A percentile compares a stretch with the other conserved stretches of the same genome.
Evolutionary conservation across 2,113 vertebrate species (phyloP).

Genomic region (Crotalus tigris): DNA sequence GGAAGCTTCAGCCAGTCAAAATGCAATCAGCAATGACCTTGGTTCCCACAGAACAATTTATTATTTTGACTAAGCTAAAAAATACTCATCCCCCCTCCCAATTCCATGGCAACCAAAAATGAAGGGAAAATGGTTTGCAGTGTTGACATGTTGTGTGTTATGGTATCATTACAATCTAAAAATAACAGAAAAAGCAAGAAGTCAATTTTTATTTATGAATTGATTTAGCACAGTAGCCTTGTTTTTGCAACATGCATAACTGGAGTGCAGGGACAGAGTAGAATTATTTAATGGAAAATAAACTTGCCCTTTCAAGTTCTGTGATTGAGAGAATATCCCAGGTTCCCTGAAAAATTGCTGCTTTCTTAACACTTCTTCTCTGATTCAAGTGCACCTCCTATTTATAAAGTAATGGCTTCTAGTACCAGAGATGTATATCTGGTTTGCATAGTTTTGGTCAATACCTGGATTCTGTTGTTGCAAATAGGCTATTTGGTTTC

Average conservation of each 20-base stretch:
- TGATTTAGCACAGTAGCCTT: not conserved
- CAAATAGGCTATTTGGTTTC: not conserved
- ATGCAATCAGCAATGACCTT: too few species aligned
- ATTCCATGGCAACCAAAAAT: too few species aligned
- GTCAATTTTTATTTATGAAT: not conserved
- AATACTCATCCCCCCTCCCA: too few species aligned
- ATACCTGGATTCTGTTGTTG: not conserved
- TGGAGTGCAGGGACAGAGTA: not conserved
- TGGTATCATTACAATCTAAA: not conserved
- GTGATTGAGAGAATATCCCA: not conserved
- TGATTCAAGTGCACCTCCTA: not conserved
- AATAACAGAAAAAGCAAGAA: not conserved
- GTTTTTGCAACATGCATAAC: not conserved
- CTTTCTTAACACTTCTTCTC: not conserved
- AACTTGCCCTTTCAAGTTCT: not conserved
- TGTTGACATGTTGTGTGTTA: not conserved
- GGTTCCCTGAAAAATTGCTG: not conserved
- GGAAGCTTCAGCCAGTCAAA: too few species aligned
- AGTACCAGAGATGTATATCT: not conserved
- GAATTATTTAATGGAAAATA: not conserved
- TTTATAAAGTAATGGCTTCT: not conserved
- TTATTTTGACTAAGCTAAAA: too few species aligned
- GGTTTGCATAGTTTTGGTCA: not conserved
- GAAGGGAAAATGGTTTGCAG: too few species aligned
- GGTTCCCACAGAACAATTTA: too few species aligned